phyloP scores from a whole-genome alignment of 92 coral and sea anemone species.

The Epizoanthus rinbou region DNA sequence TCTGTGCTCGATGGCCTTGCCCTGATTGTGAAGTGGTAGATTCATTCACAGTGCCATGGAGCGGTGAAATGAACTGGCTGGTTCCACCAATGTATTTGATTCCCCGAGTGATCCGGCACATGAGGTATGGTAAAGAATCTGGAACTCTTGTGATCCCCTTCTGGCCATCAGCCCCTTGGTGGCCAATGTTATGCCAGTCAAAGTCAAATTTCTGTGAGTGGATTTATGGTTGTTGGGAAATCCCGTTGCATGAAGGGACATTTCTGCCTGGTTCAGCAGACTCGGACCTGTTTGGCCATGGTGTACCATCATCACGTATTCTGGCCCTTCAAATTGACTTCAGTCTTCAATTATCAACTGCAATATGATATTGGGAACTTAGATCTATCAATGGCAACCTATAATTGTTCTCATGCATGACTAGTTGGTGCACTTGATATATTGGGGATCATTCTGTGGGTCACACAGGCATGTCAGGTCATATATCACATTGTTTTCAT shows the following conservation, averaged over 20 bases:
- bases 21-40: conserved; percentile 64
- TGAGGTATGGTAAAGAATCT: conserved; percentile 54
- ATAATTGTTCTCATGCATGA: too few species aligned
- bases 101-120: conserved; percentile 64
- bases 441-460: too few species aligned
- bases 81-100: conserved; percentile 63
- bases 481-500: too few species aligned
- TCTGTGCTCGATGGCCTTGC: conserved; percentile 49
- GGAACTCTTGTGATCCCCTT: conserved; percentile 71
- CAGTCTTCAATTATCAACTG: background rate
- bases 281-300: conserved; percentile 34
- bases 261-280: conserved; percentile 56
- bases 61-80: conserved; percentile 66
- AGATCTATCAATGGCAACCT: too few species aligned
- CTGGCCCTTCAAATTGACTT: conserved; percentile 39
- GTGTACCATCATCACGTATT: conserved; percentile 39
- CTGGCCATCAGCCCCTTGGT: conserved; percentile 79
- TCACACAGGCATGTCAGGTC: too few species aligned
- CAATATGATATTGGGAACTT: background rate
- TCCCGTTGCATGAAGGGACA: conserved; percentile 42
- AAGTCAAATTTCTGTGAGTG: conserved; percentile 17
- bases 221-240: conserved; percentile 31
- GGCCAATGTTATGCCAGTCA: conserved; percentile 56
- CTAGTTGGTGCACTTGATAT: too few species aligned
- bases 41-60: conserved; percentile 69